A percentile compares a stretch with the other conserved stretches of the same genome.
These are phyloP conservation scores for Perca schrenkii DNA, from an alignment of 2,113 vertebrate genomes.

Conservation along the genomic window DNA sequence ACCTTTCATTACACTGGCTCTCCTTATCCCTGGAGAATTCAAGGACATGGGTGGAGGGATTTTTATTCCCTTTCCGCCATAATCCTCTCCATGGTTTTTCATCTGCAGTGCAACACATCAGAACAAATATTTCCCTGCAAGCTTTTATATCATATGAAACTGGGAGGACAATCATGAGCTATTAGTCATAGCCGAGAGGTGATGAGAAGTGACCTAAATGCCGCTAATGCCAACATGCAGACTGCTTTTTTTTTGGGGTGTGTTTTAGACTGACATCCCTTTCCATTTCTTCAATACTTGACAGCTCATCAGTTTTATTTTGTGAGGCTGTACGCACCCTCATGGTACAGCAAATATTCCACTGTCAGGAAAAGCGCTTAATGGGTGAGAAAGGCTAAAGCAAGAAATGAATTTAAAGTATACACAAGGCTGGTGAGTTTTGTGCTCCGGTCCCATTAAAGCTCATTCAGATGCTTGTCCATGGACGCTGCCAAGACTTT, in stretches of 20 bases:
- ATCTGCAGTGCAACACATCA: conserved; percentile 41
- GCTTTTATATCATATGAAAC: conserved; percentile 50
- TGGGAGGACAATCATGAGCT: conserved; percentile 56
- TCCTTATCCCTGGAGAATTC: conserved; percentile 10
- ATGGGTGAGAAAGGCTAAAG: neutral
- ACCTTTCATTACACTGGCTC: conserved; percentile 31
- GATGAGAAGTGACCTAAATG: conserved; percentile 66
- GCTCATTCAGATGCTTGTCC: conserved; percentile 57
- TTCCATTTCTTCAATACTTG: conserved; percentile 57
- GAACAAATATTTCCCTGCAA: conserved; percentile 56
- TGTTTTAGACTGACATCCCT: conserved; percentile 52
- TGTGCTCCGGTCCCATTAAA: conserved; percentile 48
- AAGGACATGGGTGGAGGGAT: conserved; percentile 11
- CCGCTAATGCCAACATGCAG: conserved; percentile 56
- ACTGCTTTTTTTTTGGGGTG: neutral
- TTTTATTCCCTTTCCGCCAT: conserved; percentile 25
- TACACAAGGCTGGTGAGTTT: conserved; percentile 16
- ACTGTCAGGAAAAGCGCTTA: conserved; percentile 61
- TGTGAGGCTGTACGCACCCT: conserved; percentile 34
- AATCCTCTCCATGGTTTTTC: conserved; percentile 46
- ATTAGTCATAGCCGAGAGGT: conserved; percentile 45
- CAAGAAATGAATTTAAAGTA: conserved; percentile 50
- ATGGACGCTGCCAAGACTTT: conserved; percentile 58
- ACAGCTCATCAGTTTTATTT: conserved; percentile 63
- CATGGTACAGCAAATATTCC: conserved; percentile 38